Base-by-base conservation (phyloP, 2,888 invertebrate genomes). In the Penaeus monodon region DNA sequence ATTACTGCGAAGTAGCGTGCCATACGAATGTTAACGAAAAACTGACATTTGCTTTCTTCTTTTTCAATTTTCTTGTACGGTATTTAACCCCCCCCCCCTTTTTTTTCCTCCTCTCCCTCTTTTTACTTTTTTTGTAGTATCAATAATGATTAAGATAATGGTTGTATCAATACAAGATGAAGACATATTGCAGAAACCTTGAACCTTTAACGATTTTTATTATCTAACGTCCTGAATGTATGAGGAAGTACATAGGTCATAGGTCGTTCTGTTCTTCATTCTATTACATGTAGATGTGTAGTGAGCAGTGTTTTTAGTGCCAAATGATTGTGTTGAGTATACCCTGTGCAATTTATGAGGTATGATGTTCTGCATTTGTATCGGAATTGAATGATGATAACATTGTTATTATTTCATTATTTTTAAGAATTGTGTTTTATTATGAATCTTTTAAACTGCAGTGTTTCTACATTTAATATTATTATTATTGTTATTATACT, bases 291-390 rank as follows among this genome's bases (percentile, higher is more conserved):
- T 38, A 24, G 49, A 4, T 77, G 27, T 22, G 27, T 49, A 49
- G 77, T 77, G 24, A 57, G 57, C 49, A 77, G 57, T 77, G 29
- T 77, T 49, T 77, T 57, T 77, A 49, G 77, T 77, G 77, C 77
- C 77, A 77, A 77, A 77, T 77, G 77, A 27, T 77, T 76, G 57
- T 49, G n/a, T 57, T 44, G 57, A 57, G 17, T 44, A 44, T 49
- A 14, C 20, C 76, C 44, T 38, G 76, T 76, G 44, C 44, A 76
- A 76, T 76, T 44, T 29, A 20, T 76, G 24, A 17, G 57, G 57
- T 76, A 44, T 44, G 76, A 68, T 27, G 29, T 74, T 76, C n/a
- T 76, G 49, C 38, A 76, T 76, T 49, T 76, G 44, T 44, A 49
- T 33, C 24, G 24, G 73, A 38, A 73, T 3, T 68, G 29, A 57